A percentile compares a stretch with the other conserved stretches of the same genome.
Conservation (phyloP, 1,140 invertebrate species). For the Lucilia cuprina region DNA sequence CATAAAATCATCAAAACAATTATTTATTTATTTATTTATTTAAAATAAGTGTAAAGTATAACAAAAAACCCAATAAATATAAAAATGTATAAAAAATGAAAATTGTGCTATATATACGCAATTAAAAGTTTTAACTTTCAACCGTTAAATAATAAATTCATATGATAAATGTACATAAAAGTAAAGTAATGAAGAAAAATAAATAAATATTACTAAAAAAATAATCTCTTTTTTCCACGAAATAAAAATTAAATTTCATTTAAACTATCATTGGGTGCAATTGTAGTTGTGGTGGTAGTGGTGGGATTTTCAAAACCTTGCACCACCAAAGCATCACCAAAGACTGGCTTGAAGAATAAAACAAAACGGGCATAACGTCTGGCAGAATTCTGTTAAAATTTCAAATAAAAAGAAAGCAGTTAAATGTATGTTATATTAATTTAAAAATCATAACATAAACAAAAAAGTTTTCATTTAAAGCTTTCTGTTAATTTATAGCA, state of each 20-base stretch:
- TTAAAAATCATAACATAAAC: neutral
- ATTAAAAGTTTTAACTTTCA: too few relatives aligned
- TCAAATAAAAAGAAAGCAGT: neutral
- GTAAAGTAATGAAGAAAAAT: too few relatives aligned
- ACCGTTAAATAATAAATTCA: too few relatives aligned
- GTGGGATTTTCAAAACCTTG: slow-evolving; percentile 68
- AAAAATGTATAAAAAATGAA: too few relatives aligned
- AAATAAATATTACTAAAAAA: too few relatives aligned
- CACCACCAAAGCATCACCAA: slow-evolving; percentile 71
- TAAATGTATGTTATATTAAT: neutral
- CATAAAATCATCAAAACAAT: too few relatives aligned
- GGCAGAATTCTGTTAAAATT: slow-evolving; percentile 69
- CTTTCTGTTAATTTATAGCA: neutral
- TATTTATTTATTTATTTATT: too few relatives aligned
- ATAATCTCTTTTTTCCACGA: neutral
- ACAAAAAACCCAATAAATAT: too few relatives aligned
- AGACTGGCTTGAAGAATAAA: slow-evolving; percentile 71
- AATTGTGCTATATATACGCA: too few relatives aligned
- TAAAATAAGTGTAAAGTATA: too few relatives aligned
- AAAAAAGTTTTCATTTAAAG: neutral
- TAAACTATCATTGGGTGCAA: slow-evolving; percentile 45
- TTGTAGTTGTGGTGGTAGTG: slow-evolving; percentile 44
- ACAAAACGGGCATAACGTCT: slow-evolving; percentile 71
- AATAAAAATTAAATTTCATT: slow-evolving; percentile 49
- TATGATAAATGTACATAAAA: too few relatives aligned